Percentiles rank a stretch among this genome's conserved stretches.
Conservation (phyloP, 1,140 invertebrate genomes). For the Cydia amplana region DNA sequence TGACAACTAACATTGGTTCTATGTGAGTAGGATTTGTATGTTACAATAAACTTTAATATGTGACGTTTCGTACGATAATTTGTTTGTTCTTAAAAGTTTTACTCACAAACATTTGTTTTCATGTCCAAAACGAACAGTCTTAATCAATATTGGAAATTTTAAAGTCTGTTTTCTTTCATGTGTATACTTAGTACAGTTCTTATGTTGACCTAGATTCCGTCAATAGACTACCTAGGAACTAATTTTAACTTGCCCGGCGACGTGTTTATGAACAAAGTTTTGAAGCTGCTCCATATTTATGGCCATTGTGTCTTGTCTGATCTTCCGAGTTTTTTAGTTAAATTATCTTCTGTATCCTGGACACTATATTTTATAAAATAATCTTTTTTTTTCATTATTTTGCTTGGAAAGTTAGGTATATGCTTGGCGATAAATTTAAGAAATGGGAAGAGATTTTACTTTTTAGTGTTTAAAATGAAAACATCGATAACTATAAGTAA, state of each 20-base stretch:
- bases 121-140: neutral
- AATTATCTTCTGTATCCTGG: neutral
- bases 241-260: conserved; percentile 48
- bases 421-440: neutral
- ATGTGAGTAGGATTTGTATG: neutral
- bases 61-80: neutral
- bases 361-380: neutral
- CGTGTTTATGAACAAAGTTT: conserved; percentile 37
- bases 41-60: neutral
- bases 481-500: too few species aligned
- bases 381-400: too few species aligned
- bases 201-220: conserved; percentile 26
- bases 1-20: too few species aligned
- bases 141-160: neutral
- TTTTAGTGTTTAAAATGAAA: too few species aligned
- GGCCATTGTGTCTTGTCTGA: neutral
- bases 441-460: too few species aligned
- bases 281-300: conserved; percentile 18
- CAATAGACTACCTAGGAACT: conserved; percentile 44
- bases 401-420: too few species aligned
- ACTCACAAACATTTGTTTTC: neutral
- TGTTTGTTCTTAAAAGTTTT: neutral
- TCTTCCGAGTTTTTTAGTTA: neutral
- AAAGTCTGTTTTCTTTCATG: neutral
- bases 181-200: neutral